Percentiles rank a stretch among this genome's conserved stretches.
phyloP scores from a whole-genome alignment of 2,797 vertebrate genomes.

The Alcedo atthis region DNA sequence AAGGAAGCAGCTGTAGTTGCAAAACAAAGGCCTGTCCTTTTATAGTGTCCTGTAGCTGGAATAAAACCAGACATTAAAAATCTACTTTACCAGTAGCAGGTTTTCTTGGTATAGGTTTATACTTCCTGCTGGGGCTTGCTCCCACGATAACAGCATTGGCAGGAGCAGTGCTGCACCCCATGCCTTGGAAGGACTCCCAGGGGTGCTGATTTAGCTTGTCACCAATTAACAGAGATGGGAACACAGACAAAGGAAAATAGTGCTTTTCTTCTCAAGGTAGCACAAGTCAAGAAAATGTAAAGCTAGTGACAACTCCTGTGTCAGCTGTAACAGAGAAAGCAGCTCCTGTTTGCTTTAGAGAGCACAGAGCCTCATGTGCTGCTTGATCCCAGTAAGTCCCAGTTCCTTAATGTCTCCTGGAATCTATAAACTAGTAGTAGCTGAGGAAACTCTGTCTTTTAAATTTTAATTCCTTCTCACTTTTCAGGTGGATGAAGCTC shows the following conservation, averaged over 20 bases:
- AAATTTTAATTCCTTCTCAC: background rate
- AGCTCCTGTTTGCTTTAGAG: background rate
- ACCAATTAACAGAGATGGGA: constrained; percentile 4
- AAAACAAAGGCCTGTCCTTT: background rate
- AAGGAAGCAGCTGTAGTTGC: background rate
- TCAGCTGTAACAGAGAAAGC: background rate
- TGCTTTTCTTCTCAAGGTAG: constrained; percentile 8
- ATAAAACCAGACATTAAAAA: constrained; percentile 1
- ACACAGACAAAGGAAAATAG: background rate
- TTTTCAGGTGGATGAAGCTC: background rate
- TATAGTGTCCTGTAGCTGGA: background rate
- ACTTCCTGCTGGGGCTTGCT: background rate
- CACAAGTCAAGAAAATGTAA: background rate
- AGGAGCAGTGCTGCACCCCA: fast-evolving
- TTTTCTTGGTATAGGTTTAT: background rate
- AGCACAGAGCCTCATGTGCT: fast-evolving
- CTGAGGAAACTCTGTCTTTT: background rate
- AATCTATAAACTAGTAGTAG: background rate
- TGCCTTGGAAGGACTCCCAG: fast-evolving
- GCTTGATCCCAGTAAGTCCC: background rate
- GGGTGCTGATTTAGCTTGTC: background rate
- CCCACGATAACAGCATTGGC: background rate
- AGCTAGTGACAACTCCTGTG: background rate
- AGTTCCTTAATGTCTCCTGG: background rate
- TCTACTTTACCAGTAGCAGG: background rate